Conservation (phyloP, 1,140 invertebrate species). For the Zaprionus camerounensis region DNA sequence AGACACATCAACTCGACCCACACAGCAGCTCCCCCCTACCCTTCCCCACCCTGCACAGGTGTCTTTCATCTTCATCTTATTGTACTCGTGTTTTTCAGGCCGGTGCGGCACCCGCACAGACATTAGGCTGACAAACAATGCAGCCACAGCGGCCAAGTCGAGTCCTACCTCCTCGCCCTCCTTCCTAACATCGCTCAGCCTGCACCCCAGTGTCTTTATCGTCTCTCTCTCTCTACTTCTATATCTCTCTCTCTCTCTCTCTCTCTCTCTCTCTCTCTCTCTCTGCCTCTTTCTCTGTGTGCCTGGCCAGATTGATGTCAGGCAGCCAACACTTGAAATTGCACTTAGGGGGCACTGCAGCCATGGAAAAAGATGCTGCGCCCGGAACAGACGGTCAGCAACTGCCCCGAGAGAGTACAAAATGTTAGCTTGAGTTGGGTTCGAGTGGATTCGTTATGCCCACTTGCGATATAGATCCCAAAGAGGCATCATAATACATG, state of each 20-base stretch:
- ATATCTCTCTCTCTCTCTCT: not conserved
- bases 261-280: not conserved
- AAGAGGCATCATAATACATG: constrained; percentile 3
- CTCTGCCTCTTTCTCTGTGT: constrained; percentile 14
- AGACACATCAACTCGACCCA: constrained; percentile 19
- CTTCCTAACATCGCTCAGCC: not conserved
- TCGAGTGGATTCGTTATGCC: constrained; percentile 24
- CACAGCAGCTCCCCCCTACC: not conserved
- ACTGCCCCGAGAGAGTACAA: constrained; percentile 4
- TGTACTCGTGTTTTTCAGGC: constrained; percentile 64
- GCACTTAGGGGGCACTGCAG: constrained; percentile 54
- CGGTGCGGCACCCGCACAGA: constrained; percentile 48
- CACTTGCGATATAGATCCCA: not conserved
- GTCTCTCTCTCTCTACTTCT: not conserved
- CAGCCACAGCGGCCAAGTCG: constrained; percentile 39
- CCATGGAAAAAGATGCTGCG: constrained; percentile 26
- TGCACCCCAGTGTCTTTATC: not conserved
- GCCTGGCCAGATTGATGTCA: constrained; percentile 73
- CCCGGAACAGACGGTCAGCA: constrained; percentile 18
- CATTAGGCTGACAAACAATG: constrained; percentile 81
- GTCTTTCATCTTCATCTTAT: constrained; percentile 81
- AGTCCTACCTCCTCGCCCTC: not conserved
- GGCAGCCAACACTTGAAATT: constrained; percentile 72
- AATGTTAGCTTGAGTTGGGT: constrained; percentile 9
- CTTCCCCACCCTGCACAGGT: constrained; percentile 47